Base-by-base conservation (phyloP, 1,140 invertebrate genomes). In the Calosoma granatense region DNA sequence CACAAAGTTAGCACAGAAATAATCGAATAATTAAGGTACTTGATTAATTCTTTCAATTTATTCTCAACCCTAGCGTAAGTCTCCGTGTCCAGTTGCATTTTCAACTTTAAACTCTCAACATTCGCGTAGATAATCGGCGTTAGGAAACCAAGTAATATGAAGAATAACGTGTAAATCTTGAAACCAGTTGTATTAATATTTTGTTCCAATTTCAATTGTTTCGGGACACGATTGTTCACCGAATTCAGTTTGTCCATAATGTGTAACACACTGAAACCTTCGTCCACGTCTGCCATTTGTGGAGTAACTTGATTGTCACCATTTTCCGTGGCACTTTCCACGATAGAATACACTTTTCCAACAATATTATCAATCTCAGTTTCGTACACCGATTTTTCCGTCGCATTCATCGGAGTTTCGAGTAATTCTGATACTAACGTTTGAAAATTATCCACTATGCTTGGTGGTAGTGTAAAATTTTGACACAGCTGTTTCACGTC, bases 1-100 rank as follows among this genome's bases (percentile, higher is more conserved):
- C 59, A 60, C 23, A 60, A 41, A 14, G 39, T 47, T 47, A 3
- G 9, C 17, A 17, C 41, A 11, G 41, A 47, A 4, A 47, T 47
- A 9, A 47, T 47, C 15, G 17, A 47, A 9, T 12, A 4, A 4
- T 47, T 47, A 9, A 47, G 41, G 15, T 47, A 47, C 17, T 12
- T 17, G 3, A 12, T 6, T 17, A 36, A 36, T 12, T 47, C 41
- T 47, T 17, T 47, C 17, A 17, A 17, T 47, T 47, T 47, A 17
- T 47, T 47, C 4, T 30, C 26, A 30, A 14, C 14, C 14, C 14
- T 30, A 6, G 14, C 4, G 26, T 30, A 4, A 30, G 26, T 30
- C 6, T n/a, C n/a, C n/a, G 17, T 17, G 4, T 47, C 41, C 3
- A 47, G 9, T 12, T 4, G 3, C 41, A 47, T 47, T 47, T 47